Evolutionary conservation across 2,888 invertebrate genomes (phyloP), one percentile per base, ranked within the genome.

Genomic region (Eledona agricola): DNA sequence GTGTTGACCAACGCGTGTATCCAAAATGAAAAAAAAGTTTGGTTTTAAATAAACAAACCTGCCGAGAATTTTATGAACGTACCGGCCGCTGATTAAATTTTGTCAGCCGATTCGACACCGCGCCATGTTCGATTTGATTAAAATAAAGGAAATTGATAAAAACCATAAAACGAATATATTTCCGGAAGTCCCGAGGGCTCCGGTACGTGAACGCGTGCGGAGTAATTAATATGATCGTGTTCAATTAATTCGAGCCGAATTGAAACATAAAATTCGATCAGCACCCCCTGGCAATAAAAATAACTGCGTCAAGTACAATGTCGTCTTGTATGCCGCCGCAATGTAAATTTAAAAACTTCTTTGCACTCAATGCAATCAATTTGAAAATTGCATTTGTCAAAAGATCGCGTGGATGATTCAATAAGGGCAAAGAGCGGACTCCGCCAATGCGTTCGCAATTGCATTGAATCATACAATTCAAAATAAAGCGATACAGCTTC

Each of bases 401-500:
- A 34, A 26, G 38, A 22, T 42, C 28, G 29, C 22, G 22, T 32
- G 28, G 38, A 49, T 56, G 51, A 57, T 54, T 51, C 43, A 54
- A 57, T 56, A 56, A 31, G 22, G 35, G 50, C 38, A 53, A 56
- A 53, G 46, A 40, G 32, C 26, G 10, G 20, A 42, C 19, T 17
- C 22, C 16, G 26, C 31, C 35, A 25, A 54, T 53, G 54, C 35
- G 51, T 57, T 51, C 43, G 20, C 26, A 56, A 55, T 53, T 63
- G 62, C 61, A 67, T 62, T 58, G 65, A 62, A 65, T 65, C 62
- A 61, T 65, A 58, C 64, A 63, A 60, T 64, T 62, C 63, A 59
- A 62, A 67, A 66, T 65, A 65, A 66, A 66, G 62, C 60, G 60
- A 66, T 65, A 63, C 62, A 53, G 62, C 60, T 63, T 62, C 66